Percentiles rank a stretch among this genome's conserved stretches.
Evolutionary conservation across 2,888 invertebrate genomes (phyloP).

Genomic region (Serripes groenlandicus): DNA sequence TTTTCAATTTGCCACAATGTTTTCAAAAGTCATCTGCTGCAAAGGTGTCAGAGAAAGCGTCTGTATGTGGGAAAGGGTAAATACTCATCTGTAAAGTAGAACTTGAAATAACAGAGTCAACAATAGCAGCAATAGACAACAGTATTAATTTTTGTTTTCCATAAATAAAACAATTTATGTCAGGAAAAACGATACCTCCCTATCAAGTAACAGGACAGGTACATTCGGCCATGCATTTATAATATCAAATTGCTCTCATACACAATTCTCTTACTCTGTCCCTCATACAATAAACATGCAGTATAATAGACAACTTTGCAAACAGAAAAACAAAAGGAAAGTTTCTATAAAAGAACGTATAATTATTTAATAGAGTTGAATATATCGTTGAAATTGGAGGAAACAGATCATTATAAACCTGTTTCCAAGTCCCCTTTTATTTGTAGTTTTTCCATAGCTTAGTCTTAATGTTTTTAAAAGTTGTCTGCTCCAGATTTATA

Average conservation of each 20-base stretch:
- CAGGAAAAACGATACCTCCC: background rate
- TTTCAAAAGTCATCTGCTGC: background rate
- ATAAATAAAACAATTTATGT: slow-evolving; percentile 1
- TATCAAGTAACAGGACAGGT: background rate
- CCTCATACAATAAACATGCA: no score
- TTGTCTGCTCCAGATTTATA: no score
- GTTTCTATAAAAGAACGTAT: no score
- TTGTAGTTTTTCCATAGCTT: no score
- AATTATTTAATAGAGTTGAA: no score
- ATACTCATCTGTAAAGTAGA: background rate
- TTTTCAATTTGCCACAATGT: background rate
- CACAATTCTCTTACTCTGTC: no score
- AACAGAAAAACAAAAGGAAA: no score
- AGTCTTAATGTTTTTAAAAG: no score
- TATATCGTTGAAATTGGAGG: no score
- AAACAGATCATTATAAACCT: no score
- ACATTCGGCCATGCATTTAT: slow-evolving; percentile 13
- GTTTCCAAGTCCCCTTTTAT: no score
- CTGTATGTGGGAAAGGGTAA: background rate
- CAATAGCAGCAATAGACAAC: slow-evolving; percentile 2
- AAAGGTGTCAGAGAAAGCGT: background rate
- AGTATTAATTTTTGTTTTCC: background rate
- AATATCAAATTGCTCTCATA: slow-evolving; percentile 13
- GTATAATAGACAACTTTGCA: no score
- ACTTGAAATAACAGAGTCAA: background rate